phyloP scores from a whole-genome alignment of 2,888 invertebrate species.

The Podabrus alpinus region DNA sequence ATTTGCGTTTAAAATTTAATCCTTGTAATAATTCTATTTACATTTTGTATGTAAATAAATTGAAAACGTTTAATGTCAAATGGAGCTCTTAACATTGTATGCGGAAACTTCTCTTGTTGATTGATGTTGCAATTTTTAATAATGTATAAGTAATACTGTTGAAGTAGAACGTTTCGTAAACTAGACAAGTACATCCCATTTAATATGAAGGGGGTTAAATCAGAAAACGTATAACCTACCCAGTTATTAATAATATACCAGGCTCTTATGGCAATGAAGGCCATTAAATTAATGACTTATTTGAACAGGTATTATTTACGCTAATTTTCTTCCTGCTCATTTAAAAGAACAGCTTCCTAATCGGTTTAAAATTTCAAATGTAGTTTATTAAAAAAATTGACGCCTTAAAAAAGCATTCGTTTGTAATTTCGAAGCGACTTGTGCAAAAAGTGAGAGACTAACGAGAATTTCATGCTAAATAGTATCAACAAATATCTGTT shows the following conservation, averaged over 20 bases:
- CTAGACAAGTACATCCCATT: conserved; percentile 4
- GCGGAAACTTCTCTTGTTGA: not conserved
- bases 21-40: not conserved
- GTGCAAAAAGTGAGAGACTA: conserved; percentile 10
- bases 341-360: not conserved
- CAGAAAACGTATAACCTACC: conserved; percentile 11
- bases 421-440: not conserved
- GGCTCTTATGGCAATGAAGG: conserved; percentile 8
- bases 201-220: conserved; percentile 5
- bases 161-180: not conserved
- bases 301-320: conserved; percentile 7
- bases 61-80: not conserved
- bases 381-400: not conserved
- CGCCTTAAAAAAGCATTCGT: not conserved
- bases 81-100: not conserved
- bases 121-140: not conserved
- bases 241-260: conserved; percentile 14
- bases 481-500: conserved; percentile 16
- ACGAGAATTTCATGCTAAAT: conserved; percentile 20
- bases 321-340: not conserved
- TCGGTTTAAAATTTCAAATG: not conserved
- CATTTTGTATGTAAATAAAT: not conserved
- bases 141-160: not conserved
- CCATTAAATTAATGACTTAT: conserved; percentile 20
- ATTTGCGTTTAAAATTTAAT: not conserved